Evolutionary conservation across 2,888 invertebrate genomes (phyloP).

Genomic region (Aplocera efformata): DNA sequence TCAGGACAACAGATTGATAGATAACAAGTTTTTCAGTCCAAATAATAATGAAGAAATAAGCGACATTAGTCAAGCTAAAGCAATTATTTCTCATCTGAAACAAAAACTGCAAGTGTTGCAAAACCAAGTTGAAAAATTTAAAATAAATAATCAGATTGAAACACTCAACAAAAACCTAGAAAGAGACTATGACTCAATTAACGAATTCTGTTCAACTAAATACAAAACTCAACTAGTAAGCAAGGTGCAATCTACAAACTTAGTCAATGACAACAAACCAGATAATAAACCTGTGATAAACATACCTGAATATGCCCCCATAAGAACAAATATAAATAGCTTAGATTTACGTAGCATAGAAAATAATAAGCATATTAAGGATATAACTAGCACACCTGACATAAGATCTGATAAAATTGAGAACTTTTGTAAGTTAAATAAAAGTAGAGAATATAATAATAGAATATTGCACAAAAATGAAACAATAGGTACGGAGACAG

Average conservation of each 20-base stretch:
- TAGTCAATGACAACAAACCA: constrained; percentile 49
- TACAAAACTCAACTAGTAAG: constrained; percentile 47
- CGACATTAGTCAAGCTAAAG: constrained; percentile 63
- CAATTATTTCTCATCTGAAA: constrained; percentile 58
- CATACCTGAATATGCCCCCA: constrained; percentile 61
- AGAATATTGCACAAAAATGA: constrained; percentile 45
- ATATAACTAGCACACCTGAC: constrained; percentile 50
- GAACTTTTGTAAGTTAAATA: constrained; percentile 77
- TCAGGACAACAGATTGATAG: constrained; percentile 48
- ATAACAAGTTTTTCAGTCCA: constrained; percentile 49
- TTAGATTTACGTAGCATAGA: constrained; percentile 65
- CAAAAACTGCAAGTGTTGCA: constrained; percentile 60
- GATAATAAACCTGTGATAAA: constrained; percentile 68
- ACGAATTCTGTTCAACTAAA: constrained; percentile 41
- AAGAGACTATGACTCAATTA: constrained; percentile 43
- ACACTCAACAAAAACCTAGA: constrained; percentile 57
- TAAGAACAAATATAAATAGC: constrained; percentile 65
- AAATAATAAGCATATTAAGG: constrained; percentile 48
- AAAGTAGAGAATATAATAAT: constrained; percentile 68
- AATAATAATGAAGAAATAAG: constrained; percentile 65
- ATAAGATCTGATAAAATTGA: constrained; percentile 74
- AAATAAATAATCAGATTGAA: constrained; percentile 59
- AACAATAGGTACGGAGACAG: constrained; percentile 27
- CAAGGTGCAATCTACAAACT: constrained; percentile 54
- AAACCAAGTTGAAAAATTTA: constrained; percentile 63